Evolutionary conservation across 2,797 vertebrate genomes (phyloP), one percentile per base, ranked within the genome.

Genomic region (Danio tinwini): DNA sequence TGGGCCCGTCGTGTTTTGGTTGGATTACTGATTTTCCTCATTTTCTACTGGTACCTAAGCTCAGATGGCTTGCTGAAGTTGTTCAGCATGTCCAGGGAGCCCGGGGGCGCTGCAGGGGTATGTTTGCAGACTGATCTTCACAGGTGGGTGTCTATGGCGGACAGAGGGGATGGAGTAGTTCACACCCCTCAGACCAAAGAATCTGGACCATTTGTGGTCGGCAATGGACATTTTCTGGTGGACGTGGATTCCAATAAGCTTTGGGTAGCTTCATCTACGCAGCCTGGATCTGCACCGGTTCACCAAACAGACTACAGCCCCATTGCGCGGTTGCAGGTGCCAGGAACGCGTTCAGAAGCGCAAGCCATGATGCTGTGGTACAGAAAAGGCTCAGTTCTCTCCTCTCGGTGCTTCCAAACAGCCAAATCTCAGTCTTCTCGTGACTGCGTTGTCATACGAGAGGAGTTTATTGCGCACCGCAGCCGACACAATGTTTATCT

Each of bases 401-500:
- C 93, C 0, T 90, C 95, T 8, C 94, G 94, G 0, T 98, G 97
- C 44, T 76, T 95, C 1, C 93, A 93, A 4, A 87, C 89, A 0
- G 58, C 76, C 3, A 73, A 14, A 0, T 88, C 39, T 45, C 92
- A 88, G 82, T 89, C 85, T 0, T 12, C 91, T 40, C 90, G 89
- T 10, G 95, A 96, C 81, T 98, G 98, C 8, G 87, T 97, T 74
- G 91, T 94, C 14, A 80, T 98, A 80, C 92, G 96, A 14, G 96
- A 98, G 89, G 97, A 99, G 88, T 94, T 97, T 14, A 86, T 98
- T 39, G 96, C 95, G 0, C 97, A 99, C 90, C 93, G 97, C 1
- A 94, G 95, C 88, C 93, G 96, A 8, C 93, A 95, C 0, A 97
- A 96, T 1, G 92, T 97, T 9, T 95, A 91, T 37, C 79, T 99